Percentiles rank a stretch among this genome's conserved stretches.
phyloP scores from a whole-genome alignment of 2,113 vertebrate genomes.

The Thalassarche chlororhynchos region DNA sequence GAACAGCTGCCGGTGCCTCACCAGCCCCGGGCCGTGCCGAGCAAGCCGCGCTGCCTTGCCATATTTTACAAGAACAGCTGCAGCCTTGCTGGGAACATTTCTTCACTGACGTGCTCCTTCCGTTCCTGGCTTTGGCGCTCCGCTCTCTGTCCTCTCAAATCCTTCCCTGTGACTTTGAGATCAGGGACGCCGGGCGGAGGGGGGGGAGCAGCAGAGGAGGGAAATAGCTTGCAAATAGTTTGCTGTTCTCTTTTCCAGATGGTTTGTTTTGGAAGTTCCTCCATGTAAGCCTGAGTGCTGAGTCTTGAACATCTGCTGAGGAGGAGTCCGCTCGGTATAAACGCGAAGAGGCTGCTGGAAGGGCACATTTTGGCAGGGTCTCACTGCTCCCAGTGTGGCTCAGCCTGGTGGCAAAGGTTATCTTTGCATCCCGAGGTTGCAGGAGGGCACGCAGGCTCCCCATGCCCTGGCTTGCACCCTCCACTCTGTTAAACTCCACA shows the following conservation, averaged over 20 bases:
- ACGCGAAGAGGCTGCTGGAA: not conserved
- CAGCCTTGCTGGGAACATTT: not conserved
- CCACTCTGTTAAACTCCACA: not conserved
- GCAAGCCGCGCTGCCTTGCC: not conserved
- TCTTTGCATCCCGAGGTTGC: not conserved
- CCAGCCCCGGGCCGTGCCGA: not conserved
- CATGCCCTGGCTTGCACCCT: not conserved
- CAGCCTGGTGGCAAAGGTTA: not conserved
- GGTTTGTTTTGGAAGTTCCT: conserved; percentile 44
- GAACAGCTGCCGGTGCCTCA: not conserved
- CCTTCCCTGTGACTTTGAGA: not conserved
- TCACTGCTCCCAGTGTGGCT: not conserved
- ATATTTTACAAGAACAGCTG: not conserved
- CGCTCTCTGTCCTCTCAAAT: not conserved
- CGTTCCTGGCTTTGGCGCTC: not conserved
- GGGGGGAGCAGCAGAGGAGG: not conserved
- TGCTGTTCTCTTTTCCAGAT: conserved; percentile 34
- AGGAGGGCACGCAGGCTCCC: not conserved
- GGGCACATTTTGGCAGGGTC: not conserved
- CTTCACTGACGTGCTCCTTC: not conserved
- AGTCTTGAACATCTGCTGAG: conserved; percentile 32
- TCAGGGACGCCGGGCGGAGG: fast-evolving
- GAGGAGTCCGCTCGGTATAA: not conserved
- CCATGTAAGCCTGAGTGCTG: not conserved
- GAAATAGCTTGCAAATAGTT: not conserved